Conservation (phyloP, 2,113 vertebrate genomes). For the Athene cunicularia region DNA sequence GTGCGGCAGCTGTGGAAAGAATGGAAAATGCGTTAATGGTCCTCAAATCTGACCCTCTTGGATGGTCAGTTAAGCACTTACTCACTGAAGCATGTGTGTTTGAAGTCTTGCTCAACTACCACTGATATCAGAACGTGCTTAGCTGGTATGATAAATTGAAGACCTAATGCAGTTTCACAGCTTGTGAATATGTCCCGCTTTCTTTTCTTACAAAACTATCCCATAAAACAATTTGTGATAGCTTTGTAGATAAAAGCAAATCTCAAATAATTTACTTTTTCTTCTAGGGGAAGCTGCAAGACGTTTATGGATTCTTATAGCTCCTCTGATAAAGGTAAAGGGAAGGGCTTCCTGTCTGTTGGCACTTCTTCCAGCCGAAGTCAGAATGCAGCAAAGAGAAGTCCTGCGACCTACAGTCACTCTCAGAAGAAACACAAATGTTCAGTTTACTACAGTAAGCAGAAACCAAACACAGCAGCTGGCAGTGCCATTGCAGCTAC, state of each 20-base stretch:
- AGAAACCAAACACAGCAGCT: conserved; percentile 75
- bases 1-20: not conserved
- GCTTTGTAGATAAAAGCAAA: not conserved
- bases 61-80: not conserved
- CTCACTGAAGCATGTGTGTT: not conserved
- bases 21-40: not conserved
- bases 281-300: conserved; percentile 90
- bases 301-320: conserved; percentile 87
- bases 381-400: conserved; percentile 86
- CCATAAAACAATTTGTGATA: not conserved
- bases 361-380: conserved; percentile 77
- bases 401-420: conserved; percentile 79
- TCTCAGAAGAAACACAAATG: conserved; percentile 94
- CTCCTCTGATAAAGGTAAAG: conserved; percentile 92
- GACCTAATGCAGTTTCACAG: not conserved
- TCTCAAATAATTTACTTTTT: not conserved
- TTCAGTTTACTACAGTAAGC: conserved; percentile 90
- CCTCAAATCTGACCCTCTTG: not conserved
- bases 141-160: not conserved
- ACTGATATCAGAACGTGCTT: not conserved
- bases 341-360: conserved; percentile 88
- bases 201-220: not conserved
- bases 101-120: not conserved
- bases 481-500: conserved; percentile 28
- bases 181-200: not conserved